These are phyloP conservation scores for Apotomis betuletana DNA, from an alignment of 2,888 invertebrate genomes.

Conservation along the genomic window DNA sequence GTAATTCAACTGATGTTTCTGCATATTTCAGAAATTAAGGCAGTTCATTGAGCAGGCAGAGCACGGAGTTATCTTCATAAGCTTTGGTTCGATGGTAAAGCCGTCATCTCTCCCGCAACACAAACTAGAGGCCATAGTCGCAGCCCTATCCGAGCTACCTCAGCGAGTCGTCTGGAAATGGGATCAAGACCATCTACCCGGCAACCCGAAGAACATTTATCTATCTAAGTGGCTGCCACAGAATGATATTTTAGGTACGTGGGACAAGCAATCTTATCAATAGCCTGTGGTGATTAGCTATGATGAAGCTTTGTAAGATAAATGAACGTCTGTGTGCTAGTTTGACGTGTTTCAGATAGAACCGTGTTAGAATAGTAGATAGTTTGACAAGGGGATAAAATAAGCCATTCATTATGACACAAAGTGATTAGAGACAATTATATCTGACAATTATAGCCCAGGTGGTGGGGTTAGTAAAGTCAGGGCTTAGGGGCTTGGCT, in stretches of 20 bases:
- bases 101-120: conserved; percentile 81
- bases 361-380: too few relatives aligned
- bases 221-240: conserved; percentile 86
- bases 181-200: conserved; percentile 83
- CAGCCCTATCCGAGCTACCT: conserved; percentile 80
- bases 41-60: conserved; percentile 52
- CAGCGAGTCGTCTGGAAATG: conserved; percentile 87
- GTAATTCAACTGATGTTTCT: not conserved
- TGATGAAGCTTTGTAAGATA: too few relatives aligned
- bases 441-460: too few relatives aligned
- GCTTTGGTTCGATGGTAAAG: conserved; percentile 87
- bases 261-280: not conserved
- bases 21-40: conserved; percentile 5
- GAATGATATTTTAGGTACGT: conserved; percentile 85
- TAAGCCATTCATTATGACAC: too few relatives aligned
- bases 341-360: too few relatives aligned
- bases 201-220: conserved; percentile 83
- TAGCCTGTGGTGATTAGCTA: too few relatives aligned
- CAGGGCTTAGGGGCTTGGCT: too few relatives aligned
- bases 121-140: conserved; percentile 79
- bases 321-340: too few relatives aligned
- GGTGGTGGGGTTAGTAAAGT: too few relatives aligned
- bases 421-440: too few relatives aligned
- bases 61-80: conserved; percentile 86
- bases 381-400: too few relatives aligned